Evolutionary conservation across 53 echinoderm and acorn worm species (phyloP).

Genomic region (Luidia sarsii): DNA sequence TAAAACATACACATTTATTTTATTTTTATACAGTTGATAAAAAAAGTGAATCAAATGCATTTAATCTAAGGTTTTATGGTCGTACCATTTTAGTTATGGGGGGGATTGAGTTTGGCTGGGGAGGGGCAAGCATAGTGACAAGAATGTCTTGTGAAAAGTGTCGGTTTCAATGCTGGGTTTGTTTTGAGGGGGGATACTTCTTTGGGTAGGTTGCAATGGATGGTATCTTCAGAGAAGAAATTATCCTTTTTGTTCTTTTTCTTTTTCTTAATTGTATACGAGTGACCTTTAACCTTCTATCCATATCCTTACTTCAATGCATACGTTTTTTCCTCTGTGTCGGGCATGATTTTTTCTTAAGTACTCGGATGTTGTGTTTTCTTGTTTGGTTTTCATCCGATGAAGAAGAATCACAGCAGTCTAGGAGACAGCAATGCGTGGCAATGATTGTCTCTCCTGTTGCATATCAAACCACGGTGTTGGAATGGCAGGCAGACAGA

Average conservation of each 20-base stretch:
- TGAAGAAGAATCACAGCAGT: too few relatives aligned
- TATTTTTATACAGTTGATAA: conserved; percentile 48
- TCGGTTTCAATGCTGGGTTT: too few relatives aligned
- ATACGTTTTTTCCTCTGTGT: neutral
- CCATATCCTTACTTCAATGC: too few relatives aligned
- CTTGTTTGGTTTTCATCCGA: too few relatives aligned
- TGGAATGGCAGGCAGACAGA: too few relatives aligned
- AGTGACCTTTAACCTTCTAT: neutral
- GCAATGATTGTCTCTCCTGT: too few relatives aligned
- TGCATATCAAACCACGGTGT: too few relatives aligned
- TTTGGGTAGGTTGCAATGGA: conserved; percentile 49
- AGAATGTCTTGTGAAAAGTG: too few relatives aligned
- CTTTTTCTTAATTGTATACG: neutral
- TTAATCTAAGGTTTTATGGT: neutral
- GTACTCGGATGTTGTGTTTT: neutral
- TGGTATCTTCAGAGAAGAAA: neutral
- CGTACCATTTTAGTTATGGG: too few relatives aligned
- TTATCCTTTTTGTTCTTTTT: neutral
- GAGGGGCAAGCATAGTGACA: too few relatives aligned
- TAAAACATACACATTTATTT: conserved; percentile 39
- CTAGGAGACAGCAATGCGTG: too few relatives aligned
- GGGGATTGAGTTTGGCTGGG: neutral
- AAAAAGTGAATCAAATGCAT: neutral
- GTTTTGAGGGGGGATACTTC: neutral
- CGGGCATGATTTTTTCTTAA: neutral